Percentiles rank a stretch among this genome's conserved stretches.
Conservation (phyloP, 92 coral and sea anemone species). For the Heliopora coerulea region DNA sequence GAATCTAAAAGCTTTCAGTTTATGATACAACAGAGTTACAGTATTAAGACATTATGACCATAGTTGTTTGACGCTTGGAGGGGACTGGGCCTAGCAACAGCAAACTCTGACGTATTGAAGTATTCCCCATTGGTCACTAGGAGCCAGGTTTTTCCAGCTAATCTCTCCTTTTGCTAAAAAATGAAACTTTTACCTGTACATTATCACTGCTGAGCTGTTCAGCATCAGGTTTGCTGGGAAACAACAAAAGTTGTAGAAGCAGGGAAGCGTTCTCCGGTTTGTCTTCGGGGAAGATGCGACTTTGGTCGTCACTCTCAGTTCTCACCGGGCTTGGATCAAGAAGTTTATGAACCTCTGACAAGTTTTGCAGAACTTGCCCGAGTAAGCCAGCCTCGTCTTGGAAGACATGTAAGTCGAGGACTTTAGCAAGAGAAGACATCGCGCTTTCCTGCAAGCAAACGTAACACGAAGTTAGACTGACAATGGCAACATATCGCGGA, state of each 20-base stretch:
- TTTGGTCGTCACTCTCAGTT: background rate
- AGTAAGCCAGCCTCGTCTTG: conserved; percentile 70
- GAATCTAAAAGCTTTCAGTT: no score
- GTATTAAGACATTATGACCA: no score
- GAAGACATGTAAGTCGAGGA: conserved; percentile 73
- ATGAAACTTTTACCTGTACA: no score
- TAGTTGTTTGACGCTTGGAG: no score
- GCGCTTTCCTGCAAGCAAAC: conserved; percentile 51
- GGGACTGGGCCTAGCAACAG: no score
- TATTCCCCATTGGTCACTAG: no score
- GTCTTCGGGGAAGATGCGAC: background rate
- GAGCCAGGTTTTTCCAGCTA: no score
- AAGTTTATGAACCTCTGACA: conserved; percentile 63
- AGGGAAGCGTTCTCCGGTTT: conserved; percentile 1
- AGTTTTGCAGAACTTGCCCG: conserved; percentile 75
- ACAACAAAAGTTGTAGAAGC: conserved; percentile 25
- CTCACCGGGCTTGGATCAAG: conserved; percentile 40
- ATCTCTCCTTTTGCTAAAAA: no score
- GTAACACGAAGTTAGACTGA: background rate
- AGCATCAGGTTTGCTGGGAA: conserved; percentile 10
- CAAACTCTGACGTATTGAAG: no score
- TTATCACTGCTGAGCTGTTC: conserved; percentile 17
- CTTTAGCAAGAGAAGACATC: conserved; percentile 63
- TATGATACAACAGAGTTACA: no score
- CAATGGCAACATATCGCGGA: no score